Percentiles rank a stretch among this genome's conserved stretches.
Evolutionary conservation across 2,888 invertebrate species (phyloP).

Genomic region (Scrobipalpa costella): DNA sequence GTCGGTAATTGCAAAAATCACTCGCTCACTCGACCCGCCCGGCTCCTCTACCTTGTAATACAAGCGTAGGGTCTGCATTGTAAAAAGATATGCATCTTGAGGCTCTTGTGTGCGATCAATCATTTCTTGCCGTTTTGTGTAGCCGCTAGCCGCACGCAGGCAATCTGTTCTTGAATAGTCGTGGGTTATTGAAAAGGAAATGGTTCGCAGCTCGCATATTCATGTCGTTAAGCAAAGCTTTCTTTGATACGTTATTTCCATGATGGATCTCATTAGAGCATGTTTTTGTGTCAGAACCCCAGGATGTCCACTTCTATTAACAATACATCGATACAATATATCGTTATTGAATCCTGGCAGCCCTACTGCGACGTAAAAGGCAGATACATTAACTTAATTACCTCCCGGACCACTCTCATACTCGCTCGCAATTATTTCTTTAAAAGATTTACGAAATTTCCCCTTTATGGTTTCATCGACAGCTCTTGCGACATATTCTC

Average conservation of each 20-base stretch:
- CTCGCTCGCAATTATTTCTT: constrained; percentile 14
- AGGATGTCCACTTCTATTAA: background rate
- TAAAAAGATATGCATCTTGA: constrained; percentile 11
- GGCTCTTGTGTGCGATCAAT: constrained; percentile 13
- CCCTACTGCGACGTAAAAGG: constrained; percentile 32
- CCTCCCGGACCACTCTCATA: constrained; percentile 28
- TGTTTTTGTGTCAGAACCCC: background rate
- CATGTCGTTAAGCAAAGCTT: background rate
- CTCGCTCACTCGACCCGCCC: constrained; percentile 48
- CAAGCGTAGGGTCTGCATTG: constrained; percentile 10
- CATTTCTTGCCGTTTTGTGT: background rate
- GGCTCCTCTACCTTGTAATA: constrained; percentile 12
- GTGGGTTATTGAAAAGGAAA: background rate
- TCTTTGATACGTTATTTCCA: background rate
- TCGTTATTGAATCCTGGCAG: constrained; percentile 26
- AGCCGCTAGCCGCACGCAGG: background rate
- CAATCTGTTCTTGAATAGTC: background rate
- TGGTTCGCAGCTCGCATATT: background rate
- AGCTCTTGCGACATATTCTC: constrained; percentile 13
- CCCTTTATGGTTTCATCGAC: constrained; percentile 24
- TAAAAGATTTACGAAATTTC: constrained; percentile 18
- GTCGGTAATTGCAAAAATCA: constrained; percentile 78
- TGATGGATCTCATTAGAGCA: background rate
- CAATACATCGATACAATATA: no score
- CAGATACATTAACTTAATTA: constrained; percentile 31